Evolutionary conservation across 2,113 vertebrate species (phyloP), one percentile per base, ranked within the genome.

Genomic region (Urocynchramus pylzowi): DNA sequence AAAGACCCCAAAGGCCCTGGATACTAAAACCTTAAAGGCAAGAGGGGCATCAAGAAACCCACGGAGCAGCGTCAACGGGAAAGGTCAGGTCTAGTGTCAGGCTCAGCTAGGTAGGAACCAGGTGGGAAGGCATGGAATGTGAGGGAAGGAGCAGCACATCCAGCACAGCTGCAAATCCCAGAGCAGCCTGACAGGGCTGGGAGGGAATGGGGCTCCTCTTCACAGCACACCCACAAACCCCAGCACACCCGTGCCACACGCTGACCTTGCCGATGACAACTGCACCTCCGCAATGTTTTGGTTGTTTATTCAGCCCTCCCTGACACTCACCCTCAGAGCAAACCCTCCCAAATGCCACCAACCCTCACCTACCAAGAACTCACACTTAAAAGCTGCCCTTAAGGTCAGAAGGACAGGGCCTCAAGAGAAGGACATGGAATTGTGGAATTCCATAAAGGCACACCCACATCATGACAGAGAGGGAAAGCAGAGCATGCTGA

Each of bases 251-350:
- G 12, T 33, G 11, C 37, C 50, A 33, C 50, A 19, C 37, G 16
- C 30, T 33, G 28, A 33, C 50, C 69, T 26, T 26, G 30, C 37
- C 11, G 7, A 20, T 54, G 16, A 42, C 37, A 53, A 6, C 30
- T 2, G 4, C 52, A 21, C 23, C 23, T 60, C 16, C 16, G 11
- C 4, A 0, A n/a, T 44, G 7, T 11, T 44, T 24, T 44, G 23
- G 13, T 54, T 26, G 39, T 20, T 44, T 44, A 11, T 56, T n/a
- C 50, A 26, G 30, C 30, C 37, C 16, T 33, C 23, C 16, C 22
- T 73, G 37, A 27, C 16, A n/a, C 12, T 13, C 21, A 18, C 5
- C 49, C 24, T 24, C 4, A 33, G 28, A 53, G 49, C 23, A 41
- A 28, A 23, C 31, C 15, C 49, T 53, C 49, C 49, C 64, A 41